Conservation (phyloP, 2,113 vertebrate species). For the Leiothrix lutea region DNA sequence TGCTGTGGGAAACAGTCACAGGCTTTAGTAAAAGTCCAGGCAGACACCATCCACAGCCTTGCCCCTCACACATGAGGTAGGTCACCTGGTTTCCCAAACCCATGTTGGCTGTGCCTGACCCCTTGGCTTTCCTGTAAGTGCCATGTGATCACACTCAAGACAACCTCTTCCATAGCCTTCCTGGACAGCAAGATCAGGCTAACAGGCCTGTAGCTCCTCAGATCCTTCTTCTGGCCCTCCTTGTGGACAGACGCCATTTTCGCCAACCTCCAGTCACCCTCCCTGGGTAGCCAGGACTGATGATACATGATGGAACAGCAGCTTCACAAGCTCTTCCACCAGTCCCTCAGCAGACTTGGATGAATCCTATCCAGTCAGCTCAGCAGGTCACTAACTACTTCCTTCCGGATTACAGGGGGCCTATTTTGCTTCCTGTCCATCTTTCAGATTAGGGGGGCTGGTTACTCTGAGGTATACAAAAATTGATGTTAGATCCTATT, state of each 20-base stretch:
- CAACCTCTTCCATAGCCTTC: neutral
- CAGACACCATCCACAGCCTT: neutral
- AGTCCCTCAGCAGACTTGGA: neutral
- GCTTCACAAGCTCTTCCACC: rapidly evolving
- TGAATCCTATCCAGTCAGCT: neutral
- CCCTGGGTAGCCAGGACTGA: neutral
- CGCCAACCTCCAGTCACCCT: rapidly evolving
- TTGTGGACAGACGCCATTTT: rapidly evolving
- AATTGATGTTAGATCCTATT: neutral
- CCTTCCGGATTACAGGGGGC: neutral
- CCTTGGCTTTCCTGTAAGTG: neutral
- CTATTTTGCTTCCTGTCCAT: neutral
- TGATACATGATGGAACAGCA: neutral
- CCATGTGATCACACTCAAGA: neutral
- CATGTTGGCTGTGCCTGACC: neutral
- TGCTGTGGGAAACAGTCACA: neutral
- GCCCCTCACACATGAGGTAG: neutral
- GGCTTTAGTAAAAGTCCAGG: neutral
- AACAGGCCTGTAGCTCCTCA: neutral
- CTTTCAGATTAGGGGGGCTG: neutral
- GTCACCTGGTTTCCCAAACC: rapidly evolving
- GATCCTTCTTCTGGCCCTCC: neutral
- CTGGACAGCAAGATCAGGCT: neutral
- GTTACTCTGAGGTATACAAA: neutral
- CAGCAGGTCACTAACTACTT: neutral